phyloP scores from a whole-genome alignment of 2,113 vertebrate genomes.

The Petroica traversi region DNA sequence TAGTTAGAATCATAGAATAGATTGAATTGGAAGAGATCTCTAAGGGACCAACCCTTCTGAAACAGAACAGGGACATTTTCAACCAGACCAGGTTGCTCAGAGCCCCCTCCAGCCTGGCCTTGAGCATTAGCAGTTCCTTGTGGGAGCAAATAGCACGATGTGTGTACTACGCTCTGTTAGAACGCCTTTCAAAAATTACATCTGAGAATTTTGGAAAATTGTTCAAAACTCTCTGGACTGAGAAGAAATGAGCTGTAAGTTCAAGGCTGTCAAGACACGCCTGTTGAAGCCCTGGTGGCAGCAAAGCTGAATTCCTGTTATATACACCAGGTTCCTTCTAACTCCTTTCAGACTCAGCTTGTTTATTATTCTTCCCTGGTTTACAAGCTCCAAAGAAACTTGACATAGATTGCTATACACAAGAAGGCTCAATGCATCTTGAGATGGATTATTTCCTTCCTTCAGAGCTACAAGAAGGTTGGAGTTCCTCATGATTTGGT shows the following conservation, averaged over 20 bases:
- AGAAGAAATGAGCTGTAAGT: background rate
- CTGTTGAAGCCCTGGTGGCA: background rate
- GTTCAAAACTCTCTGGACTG: background rate
- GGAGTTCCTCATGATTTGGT: constrained; percentile 28
- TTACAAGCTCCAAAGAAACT: constrained; percentile 62
- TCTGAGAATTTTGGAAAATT: background rate
- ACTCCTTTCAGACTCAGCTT: background rate
- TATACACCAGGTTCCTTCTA: background rate
- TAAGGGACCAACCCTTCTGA: background rate
- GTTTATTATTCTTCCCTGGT: constrained; percentile 63
- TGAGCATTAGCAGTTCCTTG: background rate
- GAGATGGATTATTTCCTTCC: constrained; percentile 71
- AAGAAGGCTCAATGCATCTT: constrained; percentile 24
- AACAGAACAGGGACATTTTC: background rate
- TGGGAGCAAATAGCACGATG: background rate
- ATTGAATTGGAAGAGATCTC: background rate
- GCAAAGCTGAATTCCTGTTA: constrained; percentile 34
- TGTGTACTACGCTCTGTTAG: background rate
- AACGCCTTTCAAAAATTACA: background rate
- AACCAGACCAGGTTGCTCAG: background rate
- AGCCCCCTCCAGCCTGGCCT: background rate
- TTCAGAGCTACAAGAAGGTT: constrained; percentile 12
- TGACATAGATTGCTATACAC: constrained; percentile 27
- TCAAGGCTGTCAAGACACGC: background rate
- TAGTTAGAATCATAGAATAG: background rate